Evolutionary conservation across 2,888 invertebrate genomes (phyloP).

Genomic region (Hanleya hanleyi): DNA sequence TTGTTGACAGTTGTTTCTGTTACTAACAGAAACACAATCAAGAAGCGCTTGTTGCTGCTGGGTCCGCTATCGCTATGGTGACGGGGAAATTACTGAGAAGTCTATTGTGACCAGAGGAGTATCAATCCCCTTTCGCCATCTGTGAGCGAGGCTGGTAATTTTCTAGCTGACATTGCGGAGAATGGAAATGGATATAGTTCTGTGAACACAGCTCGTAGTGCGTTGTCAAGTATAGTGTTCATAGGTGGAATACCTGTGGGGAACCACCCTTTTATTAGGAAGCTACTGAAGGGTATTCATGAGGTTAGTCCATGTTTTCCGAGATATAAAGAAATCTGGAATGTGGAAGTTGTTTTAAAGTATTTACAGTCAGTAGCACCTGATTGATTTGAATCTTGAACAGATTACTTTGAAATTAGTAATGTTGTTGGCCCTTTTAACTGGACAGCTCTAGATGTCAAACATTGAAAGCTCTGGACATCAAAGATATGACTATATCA

Average conservation of each 20-base stretch:
- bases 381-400: neutral
- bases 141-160: neutral
- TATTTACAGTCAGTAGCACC: neutral
- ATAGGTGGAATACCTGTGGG: no score
- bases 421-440: neutral
- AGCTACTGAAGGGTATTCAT: neutral
- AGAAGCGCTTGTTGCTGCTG: no score
- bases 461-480: neutral
- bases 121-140: neutral
- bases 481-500: neutral
- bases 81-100: neutral
- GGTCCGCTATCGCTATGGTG: no score
- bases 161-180: neutral
- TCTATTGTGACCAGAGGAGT: neutral
- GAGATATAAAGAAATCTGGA: neutral
- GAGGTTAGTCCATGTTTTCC: neutral
- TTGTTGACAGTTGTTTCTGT: no score
- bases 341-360: conserved; percentile 3
- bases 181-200: neutral
- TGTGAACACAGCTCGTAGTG: conserved; percentile 2
- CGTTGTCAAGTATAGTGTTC: neutral
- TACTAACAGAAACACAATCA: no score
- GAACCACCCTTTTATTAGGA: no score
- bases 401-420: neutral
- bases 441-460: conserved; percentile 9